phyloP scores from a whole-genome alignment of 2,888 invertebrate genomes.

The Bombyx huttoni region DNA sequence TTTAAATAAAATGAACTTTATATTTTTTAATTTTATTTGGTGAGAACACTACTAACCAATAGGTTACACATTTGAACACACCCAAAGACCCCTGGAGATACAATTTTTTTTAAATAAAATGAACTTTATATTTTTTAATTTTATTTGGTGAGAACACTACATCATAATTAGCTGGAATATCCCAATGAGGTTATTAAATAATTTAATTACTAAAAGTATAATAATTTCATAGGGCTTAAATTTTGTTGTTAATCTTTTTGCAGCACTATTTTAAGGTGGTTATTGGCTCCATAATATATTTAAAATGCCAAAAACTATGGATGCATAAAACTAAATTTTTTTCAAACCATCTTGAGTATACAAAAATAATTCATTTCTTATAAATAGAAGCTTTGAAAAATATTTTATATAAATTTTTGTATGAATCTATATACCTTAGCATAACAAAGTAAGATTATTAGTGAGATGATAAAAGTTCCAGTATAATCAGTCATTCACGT shows the following conservation, averaged over 20 bases:
- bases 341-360: conserved; percentile 38
- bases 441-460: conserved; percentile 38
- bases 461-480: conserved; percentile 15
- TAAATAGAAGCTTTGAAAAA: conserved; percentile 70
- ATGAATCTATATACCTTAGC: conserved; percentile 39
- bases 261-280: conserved; percentile 6
- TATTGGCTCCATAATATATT: conserved; percentile 27
- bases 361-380: conserved; percentile 62
- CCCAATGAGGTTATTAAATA: conserved; percentile 50
- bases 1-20: conserved; percentile 15
- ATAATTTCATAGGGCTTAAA: conserved; percentile 35
- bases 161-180: conserved; percentile 44
- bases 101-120: conserved; percentile 12
- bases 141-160: conserved; percentile 59
- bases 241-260: neutral
- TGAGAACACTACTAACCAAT: conserved; percentile 52
- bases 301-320: conserved; percentile 35
- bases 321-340: conserved; percentile 45
- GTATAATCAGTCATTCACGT: conserved; percentile 28
- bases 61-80: too few species aligned
- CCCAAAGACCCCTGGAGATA: too few species aligned
- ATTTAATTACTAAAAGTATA: conserved; percentile 55
- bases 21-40: conserved; percentile 37
- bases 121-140: conserved; percentile 16
- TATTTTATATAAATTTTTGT: conserved; percentile 42